phyloP scores from a whole-genome alignment of 2,113 vertebrate species.

The Cygnus atratus region DNA sequence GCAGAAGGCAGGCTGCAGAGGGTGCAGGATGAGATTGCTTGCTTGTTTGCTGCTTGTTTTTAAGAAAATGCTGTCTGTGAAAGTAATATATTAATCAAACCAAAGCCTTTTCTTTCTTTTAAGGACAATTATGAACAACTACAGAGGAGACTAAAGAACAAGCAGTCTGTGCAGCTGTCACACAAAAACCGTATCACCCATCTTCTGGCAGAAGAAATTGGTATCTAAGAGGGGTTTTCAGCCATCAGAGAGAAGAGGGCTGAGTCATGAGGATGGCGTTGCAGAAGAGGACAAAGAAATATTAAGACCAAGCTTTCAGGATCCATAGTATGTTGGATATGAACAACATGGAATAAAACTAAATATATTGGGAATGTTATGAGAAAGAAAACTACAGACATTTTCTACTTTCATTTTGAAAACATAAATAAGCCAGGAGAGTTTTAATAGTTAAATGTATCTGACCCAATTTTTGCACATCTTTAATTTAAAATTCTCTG shows the following conservation, averaged over 20 bases:
- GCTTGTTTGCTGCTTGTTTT: background rate
- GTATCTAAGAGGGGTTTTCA: constrained; percentile 44
- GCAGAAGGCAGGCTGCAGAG: background rate
- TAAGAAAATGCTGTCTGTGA: background rate
- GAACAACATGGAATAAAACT: background rate
- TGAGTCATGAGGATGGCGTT: background rate
- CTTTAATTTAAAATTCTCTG: background rate
- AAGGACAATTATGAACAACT: background rate
- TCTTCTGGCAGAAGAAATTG: constrained; percentile 21
- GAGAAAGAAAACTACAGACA: background rate
- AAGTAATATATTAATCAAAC: constrained; percentile 24
- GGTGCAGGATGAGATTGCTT: background rate
- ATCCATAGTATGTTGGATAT: background rate
- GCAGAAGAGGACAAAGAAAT: background rate
- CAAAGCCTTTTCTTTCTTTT: background rate
- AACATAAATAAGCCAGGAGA: background rate
- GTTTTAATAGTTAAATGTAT: background rate
- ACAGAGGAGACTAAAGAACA: background rate
- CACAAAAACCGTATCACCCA: background rate
- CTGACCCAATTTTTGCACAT: background rate
- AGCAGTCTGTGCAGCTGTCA: background rate
- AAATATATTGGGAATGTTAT: background rate
- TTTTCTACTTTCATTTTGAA: background rate
- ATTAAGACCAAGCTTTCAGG: background rate
- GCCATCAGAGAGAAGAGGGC: background rate